These are phyloP conservation scores for Vanessa tameamea DNA, from an alignment of 1,140 invertebrate species.

Conservation along the genomic window DNA sequence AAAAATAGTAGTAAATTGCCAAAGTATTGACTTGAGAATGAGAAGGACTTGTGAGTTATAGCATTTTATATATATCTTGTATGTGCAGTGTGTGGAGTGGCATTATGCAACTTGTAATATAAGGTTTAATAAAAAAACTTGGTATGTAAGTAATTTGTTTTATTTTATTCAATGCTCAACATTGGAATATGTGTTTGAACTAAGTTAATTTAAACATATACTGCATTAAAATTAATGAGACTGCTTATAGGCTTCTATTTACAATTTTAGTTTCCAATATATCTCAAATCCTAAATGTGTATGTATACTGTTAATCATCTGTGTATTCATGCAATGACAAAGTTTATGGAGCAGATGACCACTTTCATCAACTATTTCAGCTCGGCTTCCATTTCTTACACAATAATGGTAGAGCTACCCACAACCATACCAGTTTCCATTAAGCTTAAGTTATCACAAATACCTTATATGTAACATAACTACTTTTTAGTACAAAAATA, in stretches of 20 bases:
- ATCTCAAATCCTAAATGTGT: no score
- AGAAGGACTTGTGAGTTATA: not conserved
- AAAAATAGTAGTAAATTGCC: not conserved
- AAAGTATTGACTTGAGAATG: not conserved
- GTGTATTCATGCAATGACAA: no score
- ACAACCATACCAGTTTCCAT: not conserved
- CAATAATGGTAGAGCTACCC: constrained; percentile 3
- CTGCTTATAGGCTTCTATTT: no score
- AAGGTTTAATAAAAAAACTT: not conserved
- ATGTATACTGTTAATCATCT: no score
- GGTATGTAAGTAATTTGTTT: constrained; percentile 3
- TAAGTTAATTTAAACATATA: no score
- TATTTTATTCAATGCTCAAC: not conserved
- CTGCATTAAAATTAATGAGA: no score
- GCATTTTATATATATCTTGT: constrained; percentile 1
- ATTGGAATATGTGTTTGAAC: not conserved
- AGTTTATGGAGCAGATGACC: no score
- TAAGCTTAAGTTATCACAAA: not conserved
- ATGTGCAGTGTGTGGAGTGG: constrained; percentile 2
- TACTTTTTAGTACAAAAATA: not conserved
- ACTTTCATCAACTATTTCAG: no score
- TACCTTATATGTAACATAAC: not conserved
- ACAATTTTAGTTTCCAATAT: no score
- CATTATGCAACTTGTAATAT: constrained; percentile 11
- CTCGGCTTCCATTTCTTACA: no score